A percentile compares a stretch with the other conserved stretches of the same genome.
These are phyloP conservation scores for Meriones psammophilus DNA, from an alignment of 2,797 vertebrate species.

Conservation along the genomic window DNA sequence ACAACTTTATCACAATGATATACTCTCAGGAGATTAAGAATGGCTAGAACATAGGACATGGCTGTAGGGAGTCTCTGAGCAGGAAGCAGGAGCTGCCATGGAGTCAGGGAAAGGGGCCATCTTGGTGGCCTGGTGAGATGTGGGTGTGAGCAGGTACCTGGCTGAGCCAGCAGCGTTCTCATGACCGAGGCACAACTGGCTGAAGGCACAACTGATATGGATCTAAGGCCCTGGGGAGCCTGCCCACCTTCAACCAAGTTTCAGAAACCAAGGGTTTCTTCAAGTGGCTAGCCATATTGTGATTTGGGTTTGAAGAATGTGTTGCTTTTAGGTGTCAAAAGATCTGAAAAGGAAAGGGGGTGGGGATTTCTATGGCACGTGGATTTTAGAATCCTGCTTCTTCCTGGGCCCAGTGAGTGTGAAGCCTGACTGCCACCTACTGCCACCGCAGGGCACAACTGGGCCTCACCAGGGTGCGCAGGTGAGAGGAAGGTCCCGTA, in stretches of 20 bases:
- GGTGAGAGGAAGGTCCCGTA: not conserved
- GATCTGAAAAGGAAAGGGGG: not conserved
- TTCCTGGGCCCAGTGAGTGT: not conserved
- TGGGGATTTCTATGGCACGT: not conserved
- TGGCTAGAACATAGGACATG: not conserved
- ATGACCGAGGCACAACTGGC: not conserved
- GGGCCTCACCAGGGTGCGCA: not conserved
- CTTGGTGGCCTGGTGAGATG: not conserved
- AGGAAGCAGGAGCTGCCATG: not conserved
- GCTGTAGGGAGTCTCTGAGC: not conserved
- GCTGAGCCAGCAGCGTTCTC: not conserved
- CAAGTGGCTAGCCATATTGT: not conserved
- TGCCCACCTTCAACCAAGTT: not conserved
- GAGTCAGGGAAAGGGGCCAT: not conserved
- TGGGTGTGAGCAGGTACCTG: not conserved
- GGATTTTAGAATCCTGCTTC: slow-evolving; percentile 11
- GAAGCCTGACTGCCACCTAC: slow-evolving; percentile 79
- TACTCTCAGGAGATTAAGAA: not conserved
- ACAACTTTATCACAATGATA: not conserved
- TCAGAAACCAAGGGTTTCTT: slow-evolving; percentile 1
- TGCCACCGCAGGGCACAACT: slow-evolving; percentile 26
- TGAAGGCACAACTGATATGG: fast-evolving
- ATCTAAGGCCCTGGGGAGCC: not conserved
- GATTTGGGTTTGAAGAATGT: not conserved
- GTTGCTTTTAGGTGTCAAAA: slow-evolving; percentile 32